Evolutionary conservation across 2,797 vertebrate species (phyloP), one percentile per base, ranked within the genome.

Genomic region (Novumbra hubbsi): DNA sequence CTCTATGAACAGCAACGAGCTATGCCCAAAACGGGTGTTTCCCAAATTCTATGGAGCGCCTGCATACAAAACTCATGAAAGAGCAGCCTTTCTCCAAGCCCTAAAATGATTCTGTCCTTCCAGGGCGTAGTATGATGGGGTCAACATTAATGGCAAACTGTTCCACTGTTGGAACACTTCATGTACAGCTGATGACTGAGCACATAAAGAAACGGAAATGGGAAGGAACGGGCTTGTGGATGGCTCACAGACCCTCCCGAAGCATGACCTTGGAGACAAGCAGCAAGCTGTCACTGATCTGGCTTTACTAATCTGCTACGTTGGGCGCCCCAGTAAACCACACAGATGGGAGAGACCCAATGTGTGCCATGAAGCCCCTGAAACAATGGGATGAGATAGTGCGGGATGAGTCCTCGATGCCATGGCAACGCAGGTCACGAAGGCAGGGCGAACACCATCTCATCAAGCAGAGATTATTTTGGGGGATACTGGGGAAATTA

Each of bases 81-180:
- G 49, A 68, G 0, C 0, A 69, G 11, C 80, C 71, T 11, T 32
- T 2, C 32, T 32, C 32, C 76, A 63, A 0, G 24, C 41, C 24
- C 32, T 1, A 84, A 68, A 27, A 83, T 83, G 17, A 81, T 81
- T 4, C 9, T 71, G 28, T 84, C 73, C 0, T 83, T 75, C 9
- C 15, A 78, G 0, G 78, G 79, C 2, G 8, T 38, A 38, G 34
- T 38, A 0, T 78, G 82, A 0, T 81, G 76, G 9, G 79, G 84
- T 12, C 74, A 80, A 2, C 75, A 73, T 86, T 80, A 4, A 84
- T 80, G 45, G 64, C 70, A 1, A 30, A 8, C 0, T 81, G 81
- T 1, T 86, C 80, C 17, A 62, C 24, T 0, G 73, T 72, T 17
- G 80, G 79, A 4, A 78, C 57, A 1, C 76, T 62, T 0, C 24